Conservation (phyloP, 1,140 invertebrate genomes). For the Drosophila albomicans region DNA sequence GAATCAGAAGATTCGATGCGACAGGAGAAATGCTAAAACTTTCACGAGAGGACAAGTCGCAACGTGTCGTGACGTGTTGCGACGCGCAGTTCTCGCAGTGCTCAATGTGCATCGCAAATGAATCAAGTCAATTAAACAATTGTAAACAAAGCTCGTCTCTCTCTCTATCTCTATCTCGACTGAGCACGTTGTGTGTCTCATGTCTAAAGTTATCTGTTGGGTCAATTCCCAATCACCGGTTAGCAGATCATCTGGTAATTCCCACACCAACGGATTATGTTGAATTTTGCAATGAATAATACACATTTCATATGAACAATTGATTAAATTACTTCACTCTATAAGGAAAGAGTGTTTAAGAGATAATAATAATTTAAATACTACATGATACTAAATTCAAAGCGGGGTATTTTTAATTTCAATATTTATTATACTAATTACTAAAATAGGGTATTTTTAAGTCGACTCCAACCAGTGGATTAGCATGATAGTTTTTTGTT, state of each 20-base stretch:
- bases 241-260: constrained; percentile 7
- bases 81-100: neutral
- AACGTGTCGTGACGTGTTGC: too few species aligned
- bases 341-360: too few species aligned
- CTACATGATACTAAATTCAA: too few species aligned
- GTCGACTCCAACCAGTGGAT: neutral
- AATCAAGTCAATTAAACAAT: too few species aligned
- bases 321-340: neutral
- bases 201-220: neutral
- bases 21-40: constrained; percentile 10
- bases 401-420: too few species aligned
- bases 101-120: too few species aligned
- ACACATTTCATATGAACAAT: too few species aligned
- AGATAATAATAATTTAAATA: too few species aligned
- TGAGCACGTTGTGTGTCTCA: neutral
- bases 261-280: constrained; percentile 7
- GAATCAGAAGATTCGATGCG: neutral
- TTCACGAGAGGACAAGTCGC: constrained; percentile 5
- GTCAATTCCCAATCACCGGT: neutral
- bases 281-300: constrained; percentile 1
- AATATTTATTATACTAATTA: too few species aligned
- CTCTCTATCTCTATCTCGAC: neutral
- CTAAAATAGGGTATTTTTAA: neutral
- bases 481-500: neutral
- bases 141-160: neutral